A percentile compares a stretch with the other conserved stretches of the same genome.
phyloP scores from a whole-genome alignment of 1,140 invertebrate species.

The Scaptomyza montana region DNA sequence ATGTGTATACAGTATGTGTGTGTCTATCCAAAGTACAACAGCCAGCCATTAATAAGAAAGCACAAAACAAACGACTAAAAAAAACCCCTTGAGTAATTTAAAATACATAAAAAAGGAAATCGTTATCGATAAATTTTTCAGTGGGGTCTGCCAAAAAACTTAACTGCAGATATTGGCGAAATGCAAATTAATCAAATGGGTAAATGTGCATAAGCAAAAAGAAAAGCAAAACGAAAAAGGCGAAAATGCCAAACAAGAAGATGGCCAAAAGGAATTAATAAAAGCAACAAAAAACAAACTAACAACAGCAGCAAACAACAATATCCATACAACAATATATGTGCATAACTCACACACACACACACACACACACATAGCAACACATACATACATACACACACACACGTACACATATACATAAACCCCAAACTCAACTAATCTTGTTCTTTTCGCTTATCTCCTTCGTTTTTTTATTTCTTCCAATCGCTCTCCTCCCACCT shows the following conservation, averaged over 20 bases:
- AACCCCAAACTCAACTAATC: conserved; percentile 30
- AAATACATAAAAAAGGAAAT: conserved; percentile 46
- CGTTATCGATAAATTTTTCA: conserved; percentile 65
- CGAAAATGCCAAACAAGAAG: neutral
- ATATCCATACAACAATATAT: conserved; percentile 15
- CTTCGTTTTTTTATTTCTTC: neutral
- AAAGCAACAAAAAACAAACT: conserved; percentile 8
- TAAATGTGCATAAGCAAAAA: too few relatives aligned
- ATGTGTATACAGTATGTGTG: neutral
- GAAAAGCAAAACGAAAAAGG: too few relatives aligned
- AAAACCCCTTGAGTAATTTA: conserved; percentile 49
- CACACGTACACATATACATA: conserved; percentile 5
- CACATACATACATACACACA: conserved; percentile 15
- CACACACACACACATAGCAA: conserved; percentile 18
- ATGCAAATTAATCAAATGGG: neutral
- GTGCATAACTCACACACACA: conserved; percentile 30
- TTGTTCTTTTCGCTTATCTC: neutral
- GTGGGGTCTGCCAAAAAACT: neutral
- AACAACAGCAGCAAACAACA: conserved; percentile 25
- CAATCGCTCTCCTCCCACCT: neutral
- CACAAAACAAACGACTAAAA: conserved; percentile 31
- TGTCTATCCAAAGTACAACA: conserved; percentile 9
- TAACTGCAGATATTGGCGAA: neutral
- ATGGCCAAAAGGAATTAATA: conserved; percentile 20
- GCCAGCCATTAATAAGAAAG: too few relatives aligned